Evolutionary conservation across 2,888 invertebrate species (phyloP), one percentile per base, ranked within the genome.

Genomic region (Cordilura impudica): DNA sequence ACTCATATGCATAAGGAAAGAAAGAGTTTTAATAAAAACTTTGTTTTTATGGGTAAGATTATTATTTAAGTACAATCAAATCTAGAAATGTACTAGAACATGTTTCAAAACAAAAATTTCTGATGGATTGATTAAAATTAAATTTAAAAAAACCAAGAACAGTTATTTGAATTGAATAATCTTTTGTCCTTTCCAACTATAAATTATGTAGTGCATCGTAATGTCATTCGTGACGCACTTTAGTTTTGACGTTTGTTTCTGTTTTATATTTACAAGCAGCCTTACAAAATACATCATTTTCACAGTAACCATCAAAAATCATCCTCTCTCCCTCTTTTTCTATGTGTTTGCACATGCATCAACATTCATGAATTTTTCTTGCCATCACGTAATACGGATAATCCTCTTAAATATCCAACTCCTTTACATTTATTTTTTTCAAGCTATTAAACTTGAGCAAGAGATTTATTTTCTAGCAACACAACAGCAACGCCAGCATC

Each of bases 381-480:
- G 58, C 29, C 73, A 69, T 63, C 72, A 78, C 61, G 63, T 69
- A 73, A 65, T 65, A 49, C 63, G 65, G 23, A 78, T 78, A 78
- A 78, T 78, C 73, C 65, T 69, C 56, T 56, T 56, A 70, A 29
- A 47, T 49, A 49, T 49, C 23, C 39, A 49, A 49, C 16, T 61
- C 19, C 19, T 60, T 29, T 51, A 39, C 43, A 10, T 12, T 29
- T 51, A 12, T 51, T 51, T 4, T 21, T 21, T 26, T 39, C 60
- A 51, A 60, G 74, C 74, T 67, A 74, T 74, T 51, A 74, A 74
- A 74, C 66, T 49, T 49, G 31, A 58, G 67, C 53, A 78, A 29
- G 61, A 78, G 78, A 72, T 78, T 72, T 63, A 67, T 72, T 78
- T 78, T 72, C 72, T 72, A 54, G 66, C 72, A 71, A 23, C 7